Percentiles rank a stretch among this genome's conserved stretches.
Conservation (phyloP, 2,797 vertebrate genomes). For the Myoxocephalus aenaeus region DNA sequence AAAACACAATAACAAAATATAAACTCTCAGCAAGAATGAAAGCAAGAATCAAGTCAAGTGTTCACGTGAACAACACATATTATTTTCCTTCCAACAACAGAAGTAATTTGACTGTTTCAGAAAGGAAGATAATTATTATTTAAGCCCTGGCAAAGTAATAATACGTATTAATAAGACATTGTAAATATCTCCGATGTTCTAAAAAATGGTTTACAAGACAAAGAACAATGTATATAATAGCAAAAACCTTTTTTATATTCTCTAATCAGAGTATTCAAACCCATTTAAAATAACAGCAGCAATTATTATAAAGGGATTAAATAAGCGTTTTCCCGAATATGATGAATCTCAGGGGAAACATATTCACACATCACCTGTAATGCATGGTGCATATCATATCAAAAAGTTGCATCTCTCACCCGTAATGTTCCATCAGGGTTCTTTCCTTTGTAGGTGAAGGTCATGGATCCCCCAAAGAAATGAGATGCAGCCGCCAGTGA, state of each 20-base stretch:
- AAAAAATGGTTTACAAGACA: neutral
- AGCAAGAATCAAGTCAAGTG: neutral
- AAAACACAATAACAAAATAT: neutral
- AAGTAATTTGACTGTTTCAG: neutral
- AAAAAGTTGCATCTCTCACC: conserved; percentile 32
- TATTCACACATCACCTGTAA: neutral
- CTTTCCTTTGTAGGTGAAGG: conserved; percentile 39
- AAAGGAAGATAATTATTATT: neutral
- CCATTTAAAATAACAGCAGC: neutral
- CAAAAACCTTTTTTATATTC: neutral
- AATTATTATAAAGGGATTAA: neutral
- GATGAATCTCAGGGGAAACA: neutral
- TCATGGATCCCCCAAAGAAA: conserved; percentile 5
- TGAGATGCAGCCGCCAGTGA: conserved; percentile 51
- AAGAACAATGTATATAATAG: neutral
- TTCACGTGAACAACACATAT: neutral
- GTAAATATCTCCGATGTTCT: neutral
- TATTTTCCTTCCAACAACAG: neutral
- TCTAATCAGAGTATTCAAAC: neutral
- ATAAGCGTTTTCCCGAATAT: neutral
- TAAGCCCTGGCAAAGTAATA: neutral
- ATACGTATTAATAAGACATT: neutral
- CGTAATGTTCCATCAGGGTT: conserved; percentile 45
- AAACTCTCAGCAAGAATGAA: neutral
- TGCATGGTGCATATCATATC: neutral